A percentile compares a stretch with the other conserved stretches of the same genome.
Evolutionary conservation across 2,113 vertebrate genomes (phyloP).

Genomic region (Aphelocoma coerulescens): DNA sequence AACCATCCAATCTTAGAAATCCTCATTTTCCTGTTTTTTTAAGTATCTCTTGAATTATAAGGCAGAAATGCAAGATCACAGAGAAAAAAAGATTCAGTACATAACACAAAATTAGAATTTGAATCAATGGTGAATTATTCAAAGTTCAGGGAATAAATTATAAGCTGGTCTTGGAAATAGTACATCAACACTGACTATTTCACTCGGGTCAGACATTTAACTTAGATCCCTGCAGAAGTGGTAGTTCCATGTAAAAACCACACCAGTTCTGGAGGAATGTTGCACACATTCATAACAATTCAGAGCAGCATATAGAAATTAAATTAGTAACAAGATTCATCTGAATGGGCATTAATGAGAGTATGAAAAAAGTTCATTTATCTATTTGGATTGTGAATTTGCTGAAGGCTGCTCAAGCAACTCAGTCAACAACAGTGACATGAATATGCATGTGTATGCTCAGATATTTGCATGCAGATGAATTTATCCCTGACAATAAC

Average conservation of each 20-base stretch:
- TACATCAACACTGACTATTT: background rate
- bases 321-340: background rate
- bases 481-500: slow-evolving; percentile 9
- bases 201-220: background rate
- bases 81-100: background rate
- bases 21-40: background rate
- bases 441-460: background rate
- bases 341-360: background rate
- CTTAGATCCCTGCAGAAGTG: background rate
- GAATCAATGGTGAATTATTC: background rate
- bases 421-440: background rate
- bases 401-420: background rate
- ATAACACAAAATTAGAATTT: background rate
- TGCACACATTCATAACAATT: background rate
- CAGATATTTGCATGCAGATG: background rate
- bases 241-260: background rate
- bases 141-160: background rate
- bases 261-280: background rate
- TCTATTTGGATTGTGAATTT: background rate
- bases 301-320: background rate
- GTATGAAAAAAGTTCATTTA: background rate
- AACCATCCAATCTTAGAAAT: background rate
- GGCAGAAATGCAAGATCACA: background rate
- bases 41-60: background rate
- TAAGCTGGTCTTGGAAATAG: background rate